Base-by-base conservation (phyloP, 2,113 vertebrate genomes). In the Phylloscopus trochiloides region DNA sequence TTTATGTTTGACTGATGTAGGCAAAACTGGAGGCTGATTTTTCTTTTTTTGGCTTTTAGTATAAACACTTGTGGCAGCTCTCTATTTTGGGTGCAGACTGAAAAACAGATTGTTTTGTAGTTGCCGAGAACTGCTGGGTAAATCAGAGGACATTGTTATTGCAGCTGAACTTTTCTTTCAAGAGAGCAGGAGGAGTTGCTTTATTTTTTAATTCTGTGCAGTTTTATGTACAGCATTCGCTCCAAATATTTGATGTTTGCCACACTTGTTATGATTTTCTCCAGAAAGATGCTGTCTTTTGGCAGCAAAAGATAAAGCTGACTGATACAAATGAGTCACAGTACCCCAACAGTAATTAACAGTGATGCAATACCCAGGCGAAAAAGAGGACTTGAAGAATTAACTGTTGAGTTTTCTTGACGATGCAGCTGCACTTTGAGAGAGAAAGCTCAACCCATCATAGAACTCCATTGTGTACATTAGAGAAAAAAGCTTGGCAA, bases 281-380 rank as follows among this genome's bases (percentile, higher is more conserved):
- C 98, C 98, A 98, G 98, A 98, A 97, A 98, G 96, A 97, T 87
- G 92, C 92, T 94, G 92, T 97, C 97, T 97, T 96, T 94, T 97
- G 97, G 96, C 98, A 97, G 97, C 94, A 92, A 94, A 97, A 98
- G 98, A 98, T 98, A 98, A 98, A 97, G 96, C 2, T 84, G 93
- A 96, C 97, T 96, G 96, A 97, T 97, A 97, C 92, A 97, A 96
- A 97, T 97, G 97, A 98, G 97, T 96, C 98, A 97, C 96, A 92
- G 75, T 92, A 94, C 94, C 97, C 86, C 94, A 88, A 61, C 95
- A 97, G 97, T 97, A 97, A 97, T 97, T 98, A 97, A 97, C 93
- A 86, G 96, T 97, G 97, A 97, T 96, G 97, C 95, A 97, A 98
- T 97, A 97, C 96, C 95, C 96, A 97, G 96, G 96, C 86, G 97